phyloP scores from a whole-genome alignment of 2,888 invertebrate species.

The Noctua fimbriata region DNA sequence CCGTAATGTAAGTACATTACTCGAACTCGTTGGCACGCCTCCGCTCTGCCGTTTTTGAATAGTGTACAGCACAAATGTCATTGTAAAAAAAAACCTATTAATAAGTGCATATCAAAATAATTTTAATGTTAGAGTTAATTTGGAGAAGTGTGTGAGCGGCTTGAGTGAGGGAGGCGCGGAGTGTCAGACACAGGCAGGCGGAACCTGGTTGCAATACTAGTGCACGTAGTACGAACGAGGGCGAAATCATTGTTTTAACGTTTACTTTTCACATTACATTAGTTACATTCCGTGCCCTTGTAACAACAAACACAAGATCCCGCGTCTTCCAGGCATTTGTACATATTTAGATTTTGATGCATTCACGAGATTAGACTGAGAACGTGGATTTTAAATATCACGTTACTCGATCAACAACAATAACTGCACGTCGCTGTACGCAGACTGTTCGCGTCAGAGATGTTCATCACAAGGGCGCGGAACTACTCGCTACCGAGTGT shows the following conservation, averaged over 20 bases:
- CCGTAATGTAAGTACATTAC: conserved; percentile 72
- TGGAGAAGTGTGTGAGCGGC: conserved; percentile 77
- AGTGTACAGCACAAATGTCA: conserved; percentile 89
- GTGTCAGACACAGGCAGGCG: conserved; percentile 63
- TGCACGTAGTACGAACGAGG: conserved; percentile 43
- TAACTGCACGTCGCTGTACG: conserved; percentile 51
- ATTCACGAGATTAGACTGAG: conserved; percentile 62
- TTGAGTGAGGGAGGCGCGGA: conserved; percentile 70
- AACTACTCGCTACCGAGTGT: conserved; percentile 37
- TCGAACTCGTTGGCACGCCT: conserved; percentile 69
- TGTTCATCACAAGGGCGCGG: conserved; percentile 57
- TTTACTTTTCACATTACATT: conserved; percentile 43
- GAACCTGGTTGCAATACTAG: conserved; percentile 65
- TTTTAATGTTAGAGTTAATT: conserved; percentile 87
- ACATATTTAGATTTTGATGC: conserved; percentile 58
- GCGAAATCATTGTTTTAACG: conserved; percentile 35
- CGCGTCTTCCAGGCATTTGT: conserved; percentile 62
- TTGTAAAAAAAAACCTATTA: conserved; percentile 85
- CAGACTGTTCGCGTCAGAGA: conserved; percentile 19
- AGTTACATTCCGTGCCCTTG: conserved; percentile 61
- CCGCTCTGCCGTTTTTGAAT: conserved; percentile 73
- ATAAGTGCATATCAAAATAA: conserved; percentile 89
- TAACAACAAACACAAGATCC: conserved; percentile 52
- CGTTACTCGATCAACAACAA: conserved; percentile 53
- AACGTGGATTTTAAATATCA: conserved; percentile 49